phyloP scores from a whole-genome alignment of 2,888 invertebrate species.

The Campoplex nolae region DNA sequence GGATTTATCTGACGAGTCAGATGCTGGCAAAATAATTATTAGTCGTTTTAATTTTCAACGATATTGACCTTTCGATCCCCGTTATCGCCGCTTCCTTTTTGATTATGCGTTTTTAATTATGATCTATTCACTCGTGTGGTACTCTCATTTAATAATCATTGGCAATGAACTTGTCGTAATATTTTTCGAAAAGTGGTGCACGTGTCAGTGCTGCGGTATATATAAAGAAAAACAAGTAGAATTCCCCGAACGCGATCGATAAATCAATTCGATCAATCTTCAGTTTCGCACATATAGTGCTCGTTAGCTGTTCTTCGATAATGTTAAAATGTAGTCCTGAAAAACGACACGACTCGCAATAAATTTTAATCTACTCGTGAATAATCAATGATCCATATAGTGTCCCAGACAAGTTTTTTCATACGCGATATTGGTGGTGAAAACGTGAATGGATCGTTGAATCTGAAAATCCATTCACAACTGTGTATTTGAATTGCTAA shows the following conservation, averaged over 20 bases:
- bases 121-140: neutral
- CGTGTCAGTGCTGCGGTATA: neutral
- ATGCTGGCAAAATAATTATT: neutral
- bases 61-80: neutral
- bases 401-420: conserved; percentile 20
- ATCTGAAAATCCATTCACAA: neutral
- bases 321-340: neutral
- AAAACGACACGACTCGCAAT: conserved; percentile 17
- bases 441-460: conserved; percentile 30
- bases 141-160: neutral
- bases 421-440: neutral
- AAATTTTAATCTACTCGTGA: conserved; percentile 26
- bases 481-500: conserved; percentile 42
- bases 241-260: neutral
- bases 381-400: conserved; percentile 33
- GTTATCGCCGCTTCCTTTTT: neutral
- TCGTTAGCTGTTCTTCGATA: neutral
- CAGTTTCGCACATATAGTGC: neutral
- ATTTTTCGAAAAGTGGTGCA: neutral
- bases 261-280: neutral
- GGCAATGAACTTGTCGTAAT: neutral
- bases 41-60: neutral
- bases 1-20: neutral
- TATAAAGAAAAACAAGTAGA: neutral
- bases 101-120: neutral